Evolutionary conservation across 2,888 invertebrate species (phyloP).

Genomic region (Parasteatoda lunata): DNA sequence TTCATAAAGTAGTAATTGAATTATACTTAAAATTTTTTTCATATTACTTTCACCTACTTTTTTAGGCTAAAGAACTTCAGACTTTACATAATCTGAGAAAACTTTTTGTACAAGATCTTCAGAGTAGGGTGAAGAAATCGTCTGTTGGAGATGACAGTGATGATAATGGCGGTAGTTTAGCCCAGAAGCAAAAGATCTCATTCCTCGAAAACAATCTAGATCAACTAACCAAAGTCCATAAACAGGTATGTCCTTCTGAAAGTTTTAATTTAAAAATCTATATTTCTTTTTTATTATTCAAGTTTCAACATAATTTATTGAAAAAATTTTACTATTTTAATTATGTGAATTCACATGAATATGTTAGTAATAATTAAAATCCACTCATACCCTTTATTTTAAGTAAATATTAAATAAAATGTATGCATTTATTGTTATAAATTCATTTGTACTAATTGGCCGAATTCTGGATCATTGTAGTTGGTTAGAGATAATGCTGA

Average conservation of each 20-base stretch:
- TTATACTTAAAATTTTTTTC: neutral
- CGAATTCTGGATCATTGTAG: slow-evolving; percentile 76
- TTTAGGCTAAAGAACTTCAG: slow-evolving; percentile 92
- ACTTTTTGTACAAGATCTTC: slow-evolving; percentile 97
- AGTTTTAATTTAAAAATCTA: neutral
- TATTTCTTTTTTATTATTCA: neutral
- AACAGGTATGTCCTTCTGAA: slow-evolving; percentile 75
- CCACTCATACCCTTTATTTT: neutral
- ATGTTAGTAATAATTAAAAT: neutral
- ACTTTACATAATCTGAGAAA: slow-evolving; percentile 98
- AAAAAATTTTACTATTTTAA: neutral
- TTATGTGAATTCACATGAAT: too few relatives aligned
- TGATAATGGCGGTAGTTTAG: slow-evolving; percentile 90
- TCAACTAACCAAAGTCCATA: slow-evolving; percentile 92
- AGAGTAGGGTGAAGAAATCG: slow-evolving; percentile 81
- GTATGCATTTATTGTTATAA: neutral
- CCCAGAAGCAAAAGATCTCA: slow-evolving; percentile 99
- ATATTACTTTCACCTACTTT: neutral
- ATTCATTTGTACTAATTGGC: neutral
- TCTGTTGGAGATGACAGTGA: slow-evolving; percentile 84
- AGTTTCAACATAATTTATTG: neutral
- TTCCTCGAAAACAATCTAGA: slow-evolving; percentile 99
- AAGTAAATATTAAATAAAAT: neutral
- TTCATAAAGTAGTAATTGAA: neutral
- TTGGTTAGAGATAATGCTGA: slow-evolving; percentile 99